Conservation (phyloP, 2,888 invertebrate species). For the Sesamia inferens region DNA sequence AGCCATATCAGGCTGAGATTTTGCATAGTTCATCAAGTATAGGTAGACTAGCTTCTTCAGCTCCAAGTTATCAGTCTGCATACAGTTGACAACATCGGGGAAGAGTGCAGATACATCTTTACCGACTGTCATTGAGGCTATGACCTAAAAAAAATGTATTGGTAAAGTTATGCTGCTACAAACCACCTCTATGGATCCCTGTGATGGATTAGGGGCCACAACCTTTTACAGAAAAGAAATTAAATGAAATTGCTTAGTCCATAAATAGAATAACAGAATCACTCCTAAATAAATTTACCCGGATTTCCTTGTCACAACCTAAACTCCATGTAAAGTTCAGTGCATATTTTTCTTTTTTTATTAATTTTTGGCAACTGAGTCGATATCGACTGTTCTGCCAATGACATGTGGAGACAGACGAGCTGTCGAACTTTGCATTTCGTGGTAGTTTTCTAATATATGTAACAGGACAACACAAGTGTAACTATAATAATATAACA, state of each 20-base stretch:
- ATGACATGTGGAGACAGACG: no score
- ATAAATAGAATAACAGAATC: neutral
- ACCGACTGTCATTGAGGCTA: slow-evolving; percentile 99
- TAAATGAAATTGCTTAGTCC: neutral
- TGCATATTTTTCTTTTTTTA: no score
- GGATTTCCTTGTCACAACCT: no score
- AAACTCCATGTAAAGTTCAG: no score
- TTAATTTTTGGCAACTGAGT: no score
- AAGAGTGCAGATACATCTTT: slow-evolving; percentile 99
- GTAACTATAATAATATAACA: no score
- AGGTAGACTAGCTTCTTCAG: slow-evolving; percentile 99
- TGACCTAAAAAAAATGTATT: slow-evolving; percentile 91
- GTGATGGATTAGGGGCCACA: neutral
- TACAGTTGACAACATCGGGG: slow-evolving; percentile 99
- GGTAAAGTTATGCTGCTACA: neutral
- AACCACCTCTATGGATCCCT: neutral
- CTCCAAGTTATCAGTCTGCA: slow-evolving; percentile 99
- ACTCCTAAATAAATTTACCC: neutral
- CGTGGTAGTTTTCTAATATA: no score
- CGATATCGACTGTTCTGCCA: no score
- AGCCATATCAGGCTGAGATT: slow-evolving; percentile 99
- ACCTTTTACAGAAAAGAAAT: neutral
- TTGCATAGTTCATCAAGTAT: slow-evolving; percentile 99
- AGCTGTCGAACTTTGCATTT: no score
- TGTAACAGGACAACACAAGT: no score